These are phyloP conservation scores for Zonotrichia leucophrys DNA, from an alignment of 2,113 vertebrate species.

Conservation along the genomic window DNA sequence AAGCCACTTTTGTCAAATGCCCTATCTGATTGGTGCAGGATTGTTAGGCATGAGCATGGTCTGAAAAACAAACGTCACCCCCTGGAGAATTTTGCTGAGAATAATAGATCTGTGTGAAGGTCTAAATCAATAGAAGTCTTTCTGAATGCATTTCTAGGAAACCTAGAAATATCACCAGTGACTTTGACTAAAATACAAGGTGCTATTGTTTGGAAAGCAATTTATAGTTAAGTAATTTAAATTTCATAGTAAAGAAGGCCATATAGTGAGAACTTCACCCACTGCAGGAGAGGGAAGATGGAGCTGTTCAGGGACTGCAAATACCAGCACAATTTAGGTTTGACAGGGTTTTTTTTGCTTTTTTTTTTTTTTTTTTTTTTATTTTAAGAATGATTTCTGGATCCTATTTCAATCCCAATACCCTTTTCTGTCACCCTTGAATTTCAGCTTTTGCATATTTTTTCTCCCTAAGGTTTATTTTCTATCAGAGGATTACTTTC, in stretches of 20 bases:
- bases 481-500: not conserved
- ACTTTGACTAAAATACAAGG: conserved; percentile 32
- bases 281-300: not conserved
- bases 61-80: not conserved
- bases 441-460: not conserved
- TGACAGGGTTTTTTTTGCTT: not conserved
- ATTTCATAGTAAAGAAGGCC: not conserved
- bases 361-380: not conserved
- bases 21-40: not conserved
- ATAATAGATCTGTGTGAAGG: not conserved
- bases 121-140: conserved; percentile 48
- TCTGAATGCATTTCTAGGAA: conserved; percentile 51
- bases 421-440: not conserved
- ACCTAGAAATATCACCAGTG: not conserved
- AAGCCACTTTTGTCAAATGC: not conserved
- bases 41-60: not conserved
- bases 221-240: conserved; percentile 52
- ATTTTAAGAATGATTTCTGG: not conserved
- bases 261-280: not conserved
- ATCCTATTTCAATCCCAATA: not conserved
- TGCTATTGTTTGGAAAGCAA: conserved; percentile 34
- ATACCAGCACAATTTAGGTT: not conserved
- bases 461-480: not conserved
- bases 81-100: conserved; percentile 9
- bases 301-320: not conserved